Evolutionary conservation across 2,888 invertebrate genomes (phyloP).

Genomic region (Meiosimyza platycephala): DNA sequence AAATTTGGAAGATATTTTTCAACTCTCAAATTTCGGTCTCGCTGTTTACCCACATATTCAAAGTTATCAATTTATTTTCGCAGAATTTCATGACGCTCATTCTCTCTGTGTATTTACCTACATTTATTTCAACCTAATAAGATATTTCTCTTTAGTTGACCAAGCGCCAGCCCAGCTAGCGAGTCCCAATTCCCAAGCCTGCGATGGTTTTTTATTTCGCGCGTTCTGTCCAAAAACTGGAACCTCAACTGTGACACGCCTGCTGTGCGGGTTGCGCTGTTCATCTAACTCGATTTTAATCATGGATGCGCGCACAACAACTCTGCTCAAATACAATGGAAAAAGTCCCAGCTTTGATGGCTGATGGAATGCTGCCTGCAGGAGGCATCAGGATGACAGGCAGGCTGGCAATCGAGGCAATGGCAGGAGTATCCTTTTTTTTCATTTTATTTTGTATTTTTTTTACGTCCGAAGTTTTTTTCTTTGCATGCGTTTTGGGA

Average conservation of each 20-base stretch:
- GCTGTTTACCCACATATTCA: too few relatives aligned
- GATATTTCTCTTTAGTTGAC: too few relatives aligned
- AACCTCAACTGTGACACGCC: slow-evolving; percentile 15
- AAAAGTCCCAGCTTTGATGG: slow-evolving; percentile 44
- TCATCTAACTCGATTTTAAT: slow-evolving; percentile 38
- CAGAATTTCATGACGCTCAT: too few relatives aligned
- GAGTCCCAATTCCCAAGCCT: too few relatives aligned
- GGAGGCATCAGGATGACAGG: slow-evolving; percentile 55
- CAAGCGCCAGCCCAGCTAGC: too few relatives aligned
- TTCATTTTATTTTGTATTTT: slow-evolving; percentile 46
- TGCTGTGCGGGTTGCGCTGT: slow-evolving; percentile 23
- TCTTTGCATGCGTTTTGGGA: slow-evolving; percentile 59
- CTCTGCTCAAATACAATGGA: slow-evolving; percentile 5
- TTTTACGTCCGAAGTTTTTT: slow-evolving; percentile 40
- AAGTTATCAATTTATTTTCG: too few relatives aligned
- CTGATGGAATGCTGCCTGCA: slow-evolving; percentile 61
- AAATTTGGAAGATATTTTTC: too few relatives aligned
- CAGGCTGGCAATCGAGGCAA: slow-evolving; percentile 39
- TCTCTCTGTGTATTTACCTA: too few relatives aligned
- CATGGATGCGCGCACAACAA: slow-evolving; percentile 35
- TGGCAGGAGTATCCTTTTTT: slow-evolving; percentile 55
- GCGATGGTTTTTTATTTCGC: not conserved
- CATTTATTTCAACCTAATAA: too few relatives aligned
- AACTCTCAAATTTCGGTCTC: too few relatives aligned
- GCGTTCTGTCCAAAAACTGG: not conserved